These are phyloP conservation scores for Heteromormyrus szaboi DNA, from an alignment of 2,797 vertebrate species.

Conservation along the genomic window DNA sequence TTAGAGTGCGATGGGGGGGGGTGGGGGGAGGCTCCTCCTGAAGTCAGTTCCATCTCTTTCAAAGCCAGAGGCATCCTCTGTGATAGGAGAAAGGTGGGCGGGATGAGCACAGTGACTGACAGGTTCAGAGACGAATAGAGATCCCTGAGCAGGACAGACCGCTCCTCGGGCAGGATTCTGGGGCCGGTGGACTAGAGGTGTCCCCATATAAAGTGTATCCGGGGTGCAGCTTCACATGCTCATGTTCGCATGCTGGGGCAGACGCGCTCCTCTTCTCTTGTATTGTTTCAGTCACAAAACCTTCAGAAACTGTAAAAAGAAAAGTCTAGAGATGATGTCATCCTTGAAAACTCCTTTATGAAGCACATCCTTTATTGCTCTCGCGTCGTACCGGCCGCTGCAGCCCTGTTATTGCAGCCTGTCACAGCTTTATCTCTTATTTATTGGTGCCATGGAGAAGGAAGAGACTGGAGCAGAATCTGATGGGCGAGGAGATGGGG, in stretches of 20 bases:
- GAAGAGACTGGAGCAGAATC: neutral
- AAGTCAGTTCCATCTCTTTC: constrained; percentile 75
- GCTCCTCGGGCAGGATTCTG: neutral
- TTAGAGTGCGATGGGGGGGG: constrained; percentile 69
- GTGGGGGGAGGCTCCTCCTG: constrained; percentile 60
- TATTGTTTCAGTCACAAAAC: constrained; percentile 1
- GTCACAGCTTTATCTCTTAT: constrained; percentile 26
- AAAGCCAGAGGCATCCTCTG: constrained; percentile 55
- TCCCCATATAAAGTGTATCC: neutral
- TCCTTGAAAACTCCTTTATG: constrained; percentile 10
- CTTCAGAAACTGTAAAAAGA: neutral
- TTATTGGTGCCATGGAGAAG: constrained; percentile 23
- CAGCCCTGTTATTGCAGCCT: constrained; percentile 19
- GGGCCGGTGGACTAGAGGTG: neutral
- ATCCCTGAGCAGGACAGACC: neutral
- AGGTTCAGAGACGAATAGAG: neutral
- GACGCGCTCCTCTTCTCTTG: neutral
- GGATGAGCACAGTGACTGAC: neutral
- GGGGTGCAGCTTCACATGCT: neutral
- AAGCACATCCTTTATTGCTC: constrained; percentile 18
- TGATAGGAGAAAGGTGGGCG: neutral
- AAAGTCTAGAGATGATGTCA: neutral
- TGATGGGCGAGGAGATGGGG: neutral
- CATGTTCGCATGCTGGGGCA: neutral
- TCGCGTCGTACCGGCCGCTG: neutral